Conservation (phyloP, 2,113 vertebrate genomes). For the Vulpes vulpes region DNA sequence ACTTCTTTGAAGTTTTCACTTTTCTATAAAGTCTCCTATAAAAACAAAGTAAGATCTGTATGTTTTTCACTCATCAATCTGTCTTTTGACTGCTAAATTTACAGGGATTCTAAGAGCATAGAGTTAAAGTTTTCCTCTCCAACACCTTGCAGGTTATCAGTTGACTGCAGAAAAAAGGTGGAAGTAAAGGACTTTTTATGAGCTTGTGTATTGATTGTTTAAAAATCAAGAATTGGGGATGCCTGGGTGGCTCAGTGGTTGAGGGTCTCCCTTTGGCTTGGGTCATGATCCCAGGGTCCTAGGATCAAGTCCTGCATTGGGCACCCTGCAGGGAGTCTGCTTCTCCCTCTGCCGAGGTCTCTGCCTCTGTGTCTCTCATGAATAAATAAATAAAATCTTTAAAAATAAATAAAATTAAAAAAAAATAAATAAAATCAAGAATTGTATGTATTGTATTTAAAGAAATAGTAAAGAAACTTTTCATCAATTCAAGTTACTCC, state of each 20-base stretch:
- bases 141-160: background rate
- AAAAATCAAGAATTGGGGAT: background rate
- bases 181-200: background rate
- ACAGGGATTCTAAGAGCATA: background rate
- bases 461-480: conserved; percentile 23
- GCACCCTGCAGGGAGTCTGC: no score
- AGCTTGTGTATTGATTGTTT: background rate
- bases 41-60: background rate
- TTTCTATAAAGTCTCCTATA: background rate
- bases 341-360: no score
- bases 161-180: background rate
- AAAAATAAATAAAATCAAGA: background rate
- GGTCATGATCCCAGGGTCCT: no score
- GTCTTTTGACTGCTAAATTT: background rate
- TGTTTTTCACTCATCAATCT: background rate
- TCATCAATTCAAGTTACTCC: background rate
- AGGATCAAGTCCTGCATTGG: no score
- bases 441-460: background rate
- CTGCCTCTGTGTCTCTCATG: no score
- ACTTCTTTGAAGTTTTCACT: background rate
- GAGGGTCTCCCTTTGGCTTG: no score
- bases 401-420: background rate
- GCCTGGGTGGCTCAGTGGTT: no score
- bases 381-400: no score
- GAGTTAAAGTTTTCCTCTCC: background rate